Base-by-base conservation (phyloP, 2,888 invertebrate species). In the Callimorpha dominula region DNA sequence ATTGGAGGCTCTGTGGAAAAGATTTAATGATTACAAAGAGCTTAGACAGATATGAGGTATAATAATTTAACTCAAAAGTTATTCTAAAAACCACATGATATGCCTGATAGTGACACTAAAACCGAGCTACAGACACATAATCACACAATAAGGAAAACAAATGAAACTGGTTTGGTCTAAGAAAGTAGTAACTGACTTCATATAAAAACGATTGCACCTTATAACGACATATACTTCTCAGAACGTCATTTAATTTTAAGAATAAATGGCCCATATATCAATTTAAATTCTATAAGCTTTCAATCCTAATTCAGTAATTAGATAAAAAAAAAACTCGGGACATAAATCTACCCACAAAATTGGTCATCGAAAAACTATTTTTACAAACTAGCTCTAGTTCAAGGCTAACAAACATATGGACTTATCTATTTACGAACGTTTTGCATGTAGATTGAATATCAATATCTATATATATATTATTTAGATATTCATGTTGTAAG, bases 1-100 rank as follows among this genome's bases (percentile, higher is more conserved):
- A 99, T 97, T 88, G 99, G 97, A 50, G 98, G 98, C 93, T 99
- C 98, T 98, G 91, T 72, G 70, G 78, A 82, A 71, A 52, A 73
- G 76, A 70, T 66, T 43, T 64, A 57, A 54, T 49, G 11, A 63
- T 74, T 72, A 68, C 40, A 73, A 66, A 52, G 4, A 62, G 8
- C 11, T 1, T n/a, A 11, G 11, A 67, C 9, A 43, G 42, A 14
- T 0, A 17, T 1, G 31, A 12, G 12, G 20, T 60, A 12, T 60
- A 4, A 5, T 60, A 12, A 60, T 20, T 49, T 11, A 14, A 20
- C 15, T 31, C 15, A 31, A 31, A 8, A 49, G 3, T 20, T 49
- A n/a, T 50, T n/a, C 31, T 31, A 49, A 65, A 49, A 40, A 40
- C 17, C 5, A 60, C 60, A 60, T n/a, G n/a, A n/a, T n/a, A 43